Percentiles rank a stretch among this genome's conserved stretches.
phyloP scores from a whole-genome alignment of 2,888 invertebrate genomes.

The Nomada ruficornis region DNA sequence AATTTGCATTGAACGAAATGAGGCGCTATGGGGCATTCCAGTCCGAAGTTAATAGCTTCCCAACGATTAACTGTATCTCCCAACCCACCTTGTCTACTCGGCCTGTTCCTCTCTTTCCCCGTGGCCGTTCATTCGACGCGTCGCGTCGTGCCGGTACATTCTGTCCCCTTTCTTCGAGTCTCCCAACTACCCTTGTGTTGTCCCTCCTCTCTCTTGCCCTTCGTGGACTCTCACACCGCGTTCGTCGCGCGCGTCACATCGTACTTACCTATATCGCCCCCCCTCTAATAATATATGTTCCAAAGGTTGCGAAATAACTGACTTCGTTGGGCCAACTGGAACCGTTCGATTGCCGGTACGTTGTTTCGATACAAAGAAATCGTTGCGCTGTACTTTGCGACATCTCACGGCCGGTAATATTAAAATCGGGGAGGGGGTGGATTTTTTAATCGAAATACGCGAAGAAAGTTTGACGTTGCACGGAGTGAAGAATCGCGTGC shows the following conservation, averaged over 20 bases:
- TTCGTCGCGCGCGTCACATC: slow-evolving; percentile 63
- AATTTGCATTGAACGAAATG: slow-evolving; percentile 83
- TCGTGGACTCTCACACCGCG: slow-evolving; percentile 48
- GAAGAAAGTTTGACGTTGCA: background rate
- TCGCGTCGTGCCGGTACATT: slow-evolving; percentile 53
- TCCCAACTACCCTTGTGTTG: slow-evolving; percentile 22
- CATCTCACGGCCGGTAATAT: background rate
- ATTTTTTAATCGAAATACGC: background rate
- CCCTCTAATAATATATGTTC: slow-evolving; percentile 78
- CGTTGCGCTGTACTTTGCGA: background rate
- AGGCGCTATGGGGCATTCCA: slow-evolving; percentile 82
- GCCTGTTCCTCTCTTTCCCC: slow-evolving; percentile 54
- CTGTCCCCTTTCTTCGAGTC: slow-evolving; percentile 40
- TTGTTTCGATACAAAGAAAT: background rate
- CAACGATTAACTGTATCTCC: slow-evolving; percentile 82
- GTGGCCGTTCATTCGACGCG: slow-evolving; percentile 55
- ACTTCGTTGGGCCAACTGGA: slow-evolving; percentile 57
- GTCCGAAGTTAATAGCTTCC: slow-evolving; percentile 82
- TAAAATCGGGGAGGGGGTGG: too few relatives aligned
- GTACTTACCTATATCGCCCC: slow-evolving; percentile 70
- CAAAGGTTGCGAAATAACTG: slow-evolving; percentile 80
- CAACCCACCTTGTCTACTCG: slow-evolving; percentile 56
- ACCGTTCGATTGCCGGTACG: slow-evolving; percentile 13
- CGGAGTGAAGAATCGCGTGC: slow-evolving; percentile 20
- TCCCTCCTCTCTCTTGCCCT: slow-evolving; percentile 37